phyloP scores from a whole-genome alignment of 2,888 invertebrate species.

The Lepidonotus clava region DNA sequence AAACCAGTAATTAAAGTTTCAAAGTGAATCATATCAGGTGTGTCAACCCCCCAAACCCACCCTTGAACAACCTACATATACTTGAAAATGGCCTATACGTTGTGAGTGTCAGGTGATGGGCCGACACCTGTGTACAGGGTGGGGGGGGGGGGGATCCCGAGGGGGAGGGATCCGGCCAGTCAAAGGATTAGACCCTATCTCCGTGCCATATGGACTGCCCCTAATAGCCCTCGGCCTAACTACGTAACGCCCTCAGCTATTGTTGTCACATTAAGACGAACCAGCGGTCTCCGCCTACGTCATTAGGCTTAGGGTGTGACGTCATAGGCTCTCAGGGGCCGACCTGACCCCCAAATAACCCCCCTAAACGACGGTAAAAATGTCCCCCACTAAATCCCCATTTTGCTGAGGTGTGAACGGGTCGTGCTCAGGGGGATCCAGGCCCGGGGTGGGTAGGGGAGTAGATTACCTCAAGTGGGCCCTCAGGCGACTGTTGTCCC shows the following conservation, averaged over 20 bases:
- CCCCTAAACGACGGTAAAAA: neutral
- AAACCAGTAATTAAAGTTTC: too few relatives aligned
- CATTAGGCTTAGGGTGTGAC: neutral
- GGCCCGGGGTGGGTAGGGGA: too few relatives aligned
- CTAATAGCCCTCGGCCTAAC: neutral
- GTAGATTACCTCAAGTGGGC: too few relatives aligned
- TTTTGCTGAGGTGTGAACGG: too few relatives aligned
- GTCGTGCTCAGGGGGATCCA: too few relatives aligned
- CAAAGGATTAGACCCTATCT: neutral
- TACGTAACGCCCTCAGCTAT: neutral
- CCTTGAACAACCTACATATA: too few relatives aligned
- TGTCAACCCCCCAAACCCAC: too few relatives aligned
- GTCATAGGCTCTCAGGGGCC: neutral
- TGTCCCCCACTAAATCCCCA: too few relatives aligned
- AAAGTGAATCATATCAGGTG: too few relatives aligned
- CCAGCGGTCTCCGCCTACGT: neutral
- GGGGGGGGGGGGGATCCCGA: neutral
- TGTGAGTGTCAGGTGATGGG: too few relatives aligned
- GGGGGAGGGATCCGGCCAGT: neutral
- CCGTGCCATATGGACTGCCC: neutral
- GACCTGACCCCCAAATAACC: neutral
- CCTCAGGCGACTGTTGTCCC: too few relatives aligned
- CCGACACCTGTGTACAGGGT: neutral
- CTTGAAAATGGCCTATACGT: too few relatives aligned
- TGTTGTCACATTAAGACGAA: conserved; percentile 3